These are phyloP conservation scores for Anser brachyrhynchus DNA, from an alignment of 2,113 vertebrate species.

Conservation along the genomic window DNA sequence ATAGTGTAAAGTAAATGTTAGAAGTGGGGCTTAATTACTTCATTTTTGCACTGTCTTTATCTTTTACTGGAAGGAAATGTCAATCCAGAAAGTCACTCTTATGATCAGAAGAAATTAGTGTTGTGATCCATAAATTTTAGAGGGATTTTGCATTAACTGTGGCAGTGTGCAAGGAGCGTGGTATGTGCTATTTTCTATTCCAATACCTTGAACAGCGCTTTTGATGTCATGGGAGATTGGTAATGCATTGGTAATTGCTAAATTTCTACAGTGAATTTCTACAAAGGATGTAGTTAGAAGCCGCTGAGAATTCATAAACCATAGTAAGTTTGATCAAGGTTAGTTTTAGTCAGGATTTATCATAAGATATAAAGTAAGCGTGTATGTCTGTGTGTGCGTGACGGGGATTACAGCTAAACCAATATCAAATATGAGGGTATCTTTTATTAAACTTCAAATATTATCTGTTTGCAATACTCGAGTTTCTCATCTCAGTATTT, in stretches of 20 bases:
- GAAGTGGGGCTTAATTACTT: neutral
- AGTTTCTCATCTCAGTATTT: neutral
- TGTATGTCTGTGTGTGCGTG: neutral
- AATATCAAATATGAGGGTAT: neutral
- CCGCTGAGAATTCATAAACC: neutral
- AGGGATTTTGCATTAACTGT: slow-evolving; percentile 10
- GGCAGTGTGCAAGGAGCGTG: neutral
- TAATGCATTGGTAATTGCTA: neutral
- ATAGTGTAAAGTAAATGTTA: slow-evolving; percentile 3
- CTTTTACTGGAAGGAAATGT: neutral
- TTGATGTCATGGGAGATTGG: slow-evolving; percentile 12
- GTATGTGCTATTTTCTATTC: neutral
- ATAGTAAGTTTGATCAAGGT: slow-evolving; percentile 1
- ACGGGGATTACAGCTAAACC: slow-evolving; percentile 20
- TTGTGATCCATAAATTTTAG: neutral
- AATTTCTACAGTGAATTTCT: neutral
- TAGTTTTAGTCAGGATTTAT: neutral
- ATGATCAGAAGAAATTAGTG: slow-evolving; percentile 1
- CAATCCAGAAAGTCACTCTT: neutral
- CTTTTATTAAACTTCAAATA: slow-evolving; percentile 10
- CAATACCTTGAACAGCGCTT: neutral
- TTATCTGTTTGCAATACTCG: neutral
- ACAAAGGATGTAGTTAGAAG: neutral
- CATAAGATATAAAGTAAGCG: neutral
- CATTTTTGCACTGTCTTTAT: neutral